phyloP scores from a whole-genome alignment of 2,797 vertebrate genomes.

The Enteromius thamalakanensis region DNA sequence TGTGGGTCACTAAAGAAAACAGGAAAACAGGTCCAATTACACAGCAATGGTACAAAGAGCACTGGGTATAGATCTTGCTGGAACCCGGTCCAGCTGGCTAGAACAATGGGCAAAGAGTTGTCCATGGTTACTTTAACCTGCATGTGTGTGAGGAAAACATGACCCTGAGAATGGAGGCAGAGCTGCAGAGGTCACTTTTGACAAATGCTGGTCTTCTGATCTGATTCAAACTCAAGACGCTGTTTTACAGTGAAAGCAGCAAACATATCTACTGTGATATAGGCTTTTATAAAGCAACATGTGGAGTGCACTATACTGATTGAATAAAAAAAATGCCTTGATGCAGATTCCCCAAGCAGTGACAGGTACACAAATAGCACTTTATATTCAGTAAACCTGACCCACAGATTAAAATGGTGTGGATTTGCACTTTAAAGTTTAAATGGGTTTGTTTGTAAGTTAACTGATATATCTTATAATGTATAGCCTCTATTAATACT shows the following conservation, averaged over 20 bases:
- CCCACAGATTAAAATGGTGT: not conserved
- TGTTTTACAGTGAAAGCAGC: not conserved
- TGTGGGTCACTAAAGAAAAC: conserved; percentile 11
- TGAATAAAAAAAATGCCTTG: not conserved
- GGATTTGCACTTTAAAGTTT: not conserved
- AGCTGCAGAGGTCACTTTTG: not conserved
- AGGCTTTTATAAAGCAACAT: conserved; percentile 7
- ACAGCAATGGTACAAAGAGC: conserved; percentile 6
- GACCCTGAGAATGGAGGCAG: not conserved
- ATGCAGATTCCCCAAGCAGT: not conserved
- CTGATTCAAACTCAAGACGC: not conserved
- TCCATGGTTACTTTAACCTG: conserved; percentile 28
- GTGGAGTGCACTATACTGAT: not conserved
- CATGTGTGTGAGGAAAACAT: conserved; percentile 13
- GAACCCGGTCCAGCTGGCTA: conserved; percentile 10
- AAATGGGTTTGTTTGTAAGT: not conserved
- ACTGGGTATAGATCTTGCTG: conserved; percentile 7
- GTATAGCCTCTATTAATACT: not conserved
- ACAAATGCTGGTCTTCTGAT: not conserved
- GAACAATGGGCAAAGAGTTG: conserved; percentile 21
- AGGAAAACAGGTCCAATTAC: not conserved
- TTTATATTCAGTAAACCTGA: not conserved
- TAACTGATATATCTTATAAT: not conserved
- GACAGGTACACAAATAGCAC: not conserved
- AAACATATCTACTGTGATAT: not conserved